Evolutionary conservation across 2,113 vertebrate species (phyloP), one percentile per base, ranked within the genome.

Genomic region (Zosterops pallidus): DNA sequence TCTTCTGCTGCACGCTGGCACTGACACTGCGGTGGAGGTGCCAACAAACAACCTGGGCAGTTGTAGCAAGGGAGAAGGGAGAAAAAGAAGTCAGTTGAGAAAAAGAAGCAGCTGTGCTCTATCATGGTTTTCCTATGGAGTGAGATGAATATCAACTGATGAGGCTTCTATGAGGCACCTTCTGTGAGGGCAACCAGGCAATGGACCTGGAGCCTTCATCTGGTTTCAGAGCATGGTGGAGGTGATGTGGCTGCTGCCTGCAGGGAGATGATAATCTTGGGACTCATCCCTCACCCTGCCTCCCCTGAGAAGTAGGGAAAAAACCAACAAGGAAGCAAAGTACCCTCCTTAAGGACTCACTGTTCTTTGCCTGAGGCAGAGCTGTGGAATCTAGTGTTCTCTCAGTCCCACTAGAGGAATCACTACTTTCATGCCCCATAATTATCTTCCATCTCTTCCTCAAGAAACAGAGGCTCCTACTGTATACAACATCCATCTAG

Each of bases 1-100:
- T 12, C 47, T 83, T 49, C 76, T 50, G 37, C 64, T 41, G 59
- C 68, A 50, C 29, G 9, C n/a, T 80, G 63, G 44, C 42, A 75
- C 47, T 1, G 5, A 63, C 21, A 44, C 9, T 57, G 5, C 0
- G 0, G 11, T 42, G 33, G 47, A 90, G 22, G 19, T 41, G 29
- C 17, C 4, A 8, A 56, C 35, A 52, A 93, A 33, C 24, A 80
- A 52, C 29, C 31, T 46, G 55, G 33, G 46, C n/a, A 72, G 67
- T 25, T 57, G 28, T 9, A 56, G 5, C 19, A 31, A 88, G 31
- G 64, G 29, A 82, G 20, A 47, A 14, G 23, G 7, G 31, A 75
- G 37, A 77, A 90, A 75, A 33, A 83, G 9, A 63, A 90, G 33
- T 33, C 39, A 83, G 29, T 1, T 65, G 39, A 79, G 53, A 78